Evolutionary conservation across 2,888 invertebrate genomes (phyloP).

Genomic region (Subacronicta megacephala): DNA sequence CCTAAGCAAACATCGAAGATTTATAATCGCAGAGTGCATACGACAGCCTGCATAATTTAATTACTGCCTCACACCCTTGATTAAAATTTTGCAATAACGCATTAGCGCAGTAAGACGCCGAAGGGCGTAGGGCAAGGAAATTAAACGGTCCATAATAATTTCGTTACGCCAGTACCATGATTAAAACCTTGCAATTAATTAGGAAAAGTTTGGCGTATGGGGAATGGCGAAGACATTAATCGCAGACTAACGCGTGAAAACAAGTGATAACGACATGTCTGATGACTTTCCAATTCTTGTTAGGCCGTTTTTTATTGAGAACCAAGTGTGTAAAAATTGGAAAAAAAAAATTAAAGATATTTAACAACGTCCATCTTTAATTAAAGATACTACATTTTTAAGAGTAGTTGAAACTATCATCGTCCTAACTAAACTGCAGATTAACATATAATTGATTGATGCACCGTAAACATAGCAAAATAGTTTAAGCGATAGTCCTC

Average conservation of each 20-base stretch:
- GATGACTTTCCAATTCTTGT: slow-evolving; percentile 14
- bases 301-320: neutral
- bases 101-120: slow-evolving; percentile 81
- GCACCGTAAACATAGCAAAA: slow-evolving; percentile 25
- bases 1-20: slow-evolving; percentile 82
- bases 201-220: slow-evolving; percentile 78
- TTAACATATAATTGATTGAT: slow-evolving; percentile 34
- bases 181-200: slow-evolving; percentile 88
- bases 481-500: slow-evolving; percentile 13
- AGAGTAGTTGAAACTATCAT: slow-evolving; percentile 30
- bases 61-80: slow-evolving; percentile 87
- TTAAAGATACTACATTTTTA: no score
- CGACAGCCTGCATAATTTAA: slow-evolving; percentile 89
- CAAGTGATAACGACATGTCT: slow-evolving; percentile 55
- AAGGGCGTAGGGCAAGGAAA: slow-evolving; percentile 83
- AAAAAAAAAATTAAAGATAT: no score
- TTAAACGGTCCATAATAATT: slow-evolving; percentile 88
- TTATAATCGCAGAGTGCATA: slow-evolving; percentile 86
- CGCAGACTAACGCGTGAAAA: slow-evolving; percentile 56
- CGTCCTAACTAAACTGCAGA: slow-evolving; percentile 24
- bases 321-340: neutral
- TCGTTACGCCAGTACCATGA: slow-evolving; percentile 84
- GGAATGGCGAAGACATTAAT: slow-evolving; percentile 70
- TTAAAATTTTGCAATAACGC: slow-evolving; percentile 88
- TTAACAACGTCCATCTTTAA: no score